Evolutionary conservation across 2,797 vertebrate species (phyloP).

Genomic region (Erpetoichthys calabaricus): DNA sequence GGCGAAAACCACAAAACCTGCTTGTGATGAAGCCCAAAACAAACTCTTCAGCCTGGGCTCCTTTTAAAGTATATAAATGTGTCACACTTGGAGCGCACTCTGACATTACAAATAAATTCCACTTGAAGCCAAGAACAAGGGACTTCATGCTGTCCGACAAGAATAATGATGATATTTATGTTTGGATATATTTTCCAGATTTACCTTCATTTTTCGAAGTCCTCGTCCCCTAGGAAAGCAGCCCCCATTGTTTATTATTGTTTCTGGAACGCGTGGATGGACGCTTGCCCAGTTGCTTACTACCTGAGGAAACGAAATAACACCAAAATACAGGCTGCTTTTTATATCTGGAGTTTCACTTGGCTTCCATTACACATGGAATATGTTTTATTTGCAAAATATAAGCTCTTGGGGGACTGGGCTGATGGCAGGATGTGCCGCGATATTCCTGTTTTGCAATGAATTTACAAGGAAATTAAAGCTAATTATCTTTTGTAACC

Average conservation of each 20-base stretch:
- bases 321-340: neutral
- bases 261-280: conserved; percentile 2
- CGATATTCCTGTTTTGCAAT: too few species aligned
- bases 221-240: too few species aligned
- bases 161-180: conserved; percentile 4
- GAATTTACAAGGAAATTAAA: too few species aligned
- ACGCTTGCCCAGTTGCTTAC: conserved; percentile 4
- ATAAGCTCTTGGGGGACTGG: too few species aligned
- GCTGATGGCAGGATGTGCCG: too few species aligned
- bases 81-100: conserved; percentile 10
- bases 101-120: conserved; percentile 14
- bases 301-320: neutral
- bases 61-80: conserved; percentile 9
- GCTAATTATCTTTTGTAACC: too few species aligned
- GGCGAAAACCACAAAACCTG: conserved; percentile 35
- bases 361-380: neutral
- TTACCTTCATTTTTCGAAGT: too few species aligned
- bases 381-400: too few species aligned
- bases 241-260: conserved; percentile 9
- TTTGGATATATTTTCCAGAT: conserved; percentile 12
- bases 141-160: conserved; percentile 5
- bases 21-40: conserved; percentile 43
- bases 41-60: conserved; percentile 17
- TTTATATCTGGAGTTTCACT: neutral
- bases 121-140: neutral